Evolutionary conservation across 37 sponge, comb jelly and placozoan species (phyloP).

Genomic region (Oscarella lobularis): DNA sequence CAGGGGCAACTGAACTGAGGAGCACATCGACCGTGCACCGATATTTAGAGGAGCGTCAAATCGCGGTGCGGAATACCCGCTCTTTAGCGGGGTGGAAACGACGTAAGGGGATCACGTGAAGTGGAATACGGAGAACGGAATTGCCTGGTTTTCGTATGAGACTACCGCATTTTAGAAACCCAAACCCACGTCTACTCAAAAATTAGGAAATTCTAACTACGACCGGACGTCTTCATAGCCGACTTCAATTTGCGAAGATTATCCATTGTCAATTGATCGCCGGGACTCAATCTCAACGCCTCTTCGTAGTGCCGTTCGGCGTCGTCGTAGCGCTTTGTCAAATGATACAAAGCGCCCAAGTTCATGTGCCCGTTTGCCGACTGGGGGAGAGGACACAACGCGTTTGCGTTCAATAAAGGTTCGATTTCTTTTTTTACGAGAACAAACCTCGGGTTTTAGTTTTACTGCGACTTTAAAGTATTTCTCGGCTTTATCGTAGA

Average conservation of each 20-base stretch:
- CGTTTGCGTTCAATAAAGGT: background rate
- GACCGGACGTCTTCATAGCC: background rate
- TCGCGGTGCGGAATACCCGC: too few species aligned
- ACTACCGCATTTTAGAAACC: too few species aligned
- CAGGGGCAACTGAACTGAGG: too few species aligned
- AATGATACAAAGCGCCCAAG: slow-evolving; percentile 26
- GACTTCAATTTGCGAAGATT: slow-evolving; percentile 19
- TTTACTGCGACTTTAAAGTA: slow-evolving; percentile 19
- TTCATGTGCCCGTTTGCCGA: slow-evolving; percentile 12
- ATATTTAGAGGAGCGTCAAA: too few species aligned
- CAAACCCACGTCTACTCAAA: too few species aligned
- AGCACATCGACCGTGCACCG: too few species aligned
- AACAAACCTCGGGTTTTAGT: background rate
- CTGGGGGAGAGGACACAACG: slow-evolving; percentile 5
- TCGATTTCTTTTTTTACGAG: background rate
- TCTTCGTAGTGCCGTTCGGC: slow-evolving; percentile 14
- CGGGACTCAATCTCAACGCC: slow-evolving; percentile 18
- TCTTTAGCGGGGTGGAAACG: too few species aligned
- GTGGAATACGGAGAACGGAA: too few species aligned
- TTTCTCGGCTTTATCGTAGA: slow-evolving; percentile 10
- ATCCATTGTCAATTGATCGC: slow-evolving; percentile 5
- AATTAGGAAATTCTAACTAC: too few species aligned
- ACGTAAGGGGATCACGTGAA: too few species aligned
- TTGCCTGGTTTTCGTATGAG: too few species aligned
- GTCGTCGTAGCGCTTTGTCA: slow-evolving; percentile 4